These are phyloP conservation scores for Brachyhypopomus gauderio DNA, from an alignment of 2,113 vertebrate genomes.

Conservation along the genomic window DNA sequence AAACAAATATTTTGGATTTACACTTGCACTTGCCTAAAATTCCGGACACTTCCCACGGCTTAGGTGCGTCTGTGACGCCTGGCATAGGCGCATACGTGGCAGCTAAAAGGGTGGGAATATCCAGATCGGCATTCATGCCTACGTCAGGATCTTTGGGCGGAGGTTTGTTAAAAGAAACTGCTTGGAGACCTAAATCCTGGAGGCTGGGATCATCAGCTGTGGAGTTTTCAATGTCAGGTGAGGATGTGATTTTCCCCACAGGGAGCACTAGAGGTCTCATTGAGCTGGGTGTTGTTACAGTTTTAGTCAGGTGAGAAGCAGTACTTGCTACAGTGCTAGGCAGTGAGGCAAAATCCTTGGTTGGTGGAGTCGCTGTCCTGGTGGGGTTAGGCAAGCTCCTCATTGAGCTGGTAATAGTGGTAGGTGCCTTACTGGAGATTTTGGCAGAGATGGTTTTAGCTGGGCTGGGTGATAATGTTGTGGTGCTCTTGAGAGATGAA, in stretches of 20 bases:
- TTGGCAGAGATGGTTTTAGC: slow-evolving; percentile 57
- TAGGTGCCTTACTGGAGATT: slow-evolving; percentile 53
- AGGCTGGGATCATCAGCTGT: slow-evolving; percentile 29
- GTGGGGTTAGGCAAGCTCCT: slow-evolving; percentile 55
- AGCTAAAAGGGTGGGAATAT: slow-evolving; percentile 66
- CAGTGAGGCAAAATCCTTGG: slow-evolving; percentile 30
- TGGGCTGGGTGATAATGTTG: slow-evolving; percentile 47
- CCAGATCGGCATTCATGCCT: slow-evolving; percentile 43
- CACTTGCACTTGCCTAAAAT: slow-evolving; percentile 65
- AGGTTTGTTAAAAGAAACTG: slow-evolving; percentile 14
- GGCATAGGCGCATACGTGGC: slow-evolving; percentile 75
- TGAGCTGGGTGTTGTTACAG: slow-evolving; percentile 30
- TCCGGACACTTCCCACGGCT: slow-evolving; percentile 69
- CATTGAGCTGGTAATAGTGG: slow-evolving; percentile 44
- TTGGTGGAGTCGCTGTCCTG: slow-evolving; percentile 29
- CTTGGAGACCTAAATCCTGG: neutral
- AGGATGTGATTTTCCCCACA: slow-evolving; percentile 27
- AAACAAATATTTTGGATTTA: neutral
- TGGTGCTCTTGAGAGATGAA: slow-evolving; percentile 56
- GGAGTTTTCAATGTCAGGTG: slow-evolving; percentile 50
- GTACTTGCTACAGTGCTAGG: slow-evolving; percentile 29
- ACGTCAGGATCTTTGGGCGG: slow-evolving; percentile 36
- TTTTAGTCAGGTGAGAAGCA: slow-evolving; percentile 28
- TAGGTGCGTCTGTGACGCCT: slow-evolving; percentile 63
- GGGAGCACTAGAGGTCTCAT: slow-evolving; percentile 30